phyloP scores from a whole-genome alignment of 2,888 invertebrate genomes.

The Bedellia somnulentella region DNA sequence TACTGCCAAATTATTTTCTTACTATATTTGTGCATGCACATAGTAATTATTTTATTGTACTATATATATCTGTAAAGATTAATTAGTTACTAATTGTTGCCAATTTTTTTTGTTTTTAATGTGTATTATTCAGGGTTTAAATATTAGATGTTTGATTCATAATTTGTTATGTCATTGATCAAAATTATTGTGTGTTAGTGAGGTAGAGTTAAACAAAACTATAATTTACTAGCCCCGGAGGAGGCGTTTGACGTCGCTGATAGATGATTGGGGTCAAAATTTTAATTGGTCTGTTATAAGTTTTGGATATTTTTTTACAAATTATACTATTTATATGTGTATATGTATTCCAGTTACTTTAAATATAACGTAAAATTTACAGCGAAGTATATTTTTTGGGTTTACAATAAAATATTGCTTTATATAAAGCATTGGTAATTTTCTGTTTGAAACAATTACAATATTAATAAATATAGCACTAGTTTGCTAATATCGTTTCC shows the following conservation, averaged over 20 bases:
- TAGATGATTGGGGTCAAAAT: constrained; percentile 55
- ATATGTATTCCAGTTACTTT: constrained; percentile 48
- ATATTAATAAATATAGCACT: constrained; percentile 40
- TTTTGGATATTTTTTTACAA: constrained; percentile 63
- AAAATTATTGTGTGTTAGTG: constrained; percentile 60
- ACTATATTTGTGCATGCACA: constrained; percentile 60
- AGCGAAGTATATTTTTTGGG: no score
- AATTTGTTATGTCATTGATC: constrained; percentile 58
- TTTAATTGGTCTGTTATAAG: constrained; percentile 59
- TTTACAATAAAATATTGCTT: no score
- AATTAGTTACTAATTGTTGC: constrained; percentile 53
- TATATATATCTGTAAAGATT: constrained; percentile 50
- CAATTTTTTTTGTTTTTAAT: constrained; percentile 55
- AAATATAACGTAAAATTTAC: constrained; percentile 42
- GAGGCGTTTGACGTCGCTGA: constrained; percentile 59
- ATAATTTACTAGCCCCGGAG: constrained; percentile 54
- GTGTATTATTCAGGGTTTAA: constrained; percentile 58
- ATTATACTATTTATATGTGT: constrained; percentile 58
- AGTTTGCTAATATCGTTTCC: constrained; percentile 38
- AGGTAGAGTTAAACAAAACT: constrained; percentile 55
- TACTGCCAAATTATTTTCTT: constrained; percentile 63
- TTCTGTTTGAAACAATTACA: constrained; percentile 29
- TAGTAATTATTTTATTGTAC: constrained; percentile 58
- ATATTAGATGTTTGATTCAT: constrained; percentile 47
- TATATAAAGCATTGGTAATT: no score